These are phyloP conservation scores for Mizuhopecten yessoensis DNA, from an alignment of 1,140 invertebrate genomes.

Conservation along the genomic window DNA sequence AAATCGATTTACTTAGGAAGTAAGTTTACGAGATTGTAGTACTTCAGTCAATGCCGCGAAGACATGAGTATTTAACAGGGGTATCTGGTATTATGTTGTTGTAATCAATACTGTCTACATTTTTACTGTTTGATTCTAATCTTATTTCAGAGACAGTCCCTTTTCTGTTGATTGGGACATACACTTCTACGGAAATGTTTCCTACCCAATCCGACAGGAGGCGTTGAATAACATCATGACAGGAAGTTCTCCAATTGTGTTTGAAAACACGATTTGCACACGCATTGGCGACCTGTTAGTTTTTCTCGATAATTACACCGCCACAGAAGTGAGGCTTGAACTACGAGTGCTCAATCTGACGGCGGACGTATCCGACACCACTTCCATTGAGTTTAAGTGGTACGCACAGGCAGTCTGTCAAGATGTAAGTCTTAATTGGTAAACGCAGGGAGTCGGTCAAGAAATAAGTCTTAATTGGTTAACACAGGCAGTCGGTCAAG, in stretches of 20 bases:
- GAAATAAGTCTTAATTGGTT: too few relatives aligned
- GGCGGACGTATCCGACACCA: background rate
- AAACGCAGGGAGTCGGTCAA: too few relatives aligned
- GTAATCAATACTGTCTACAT: too few relatives aligned
- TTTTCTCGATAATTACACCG: background rate
- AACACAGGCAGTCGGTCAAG: too few relatives aligned
- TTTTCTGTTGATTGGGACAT: background rate
- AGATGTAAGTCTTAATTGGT: background rate
- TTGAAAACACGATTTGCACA: background rate
- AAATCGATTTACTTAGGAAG: too few relatives aligned
- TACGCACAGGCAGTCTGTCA: background rate
- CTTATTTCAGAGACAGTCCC: background rate
- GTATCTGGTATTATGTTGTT: too few relatives aligned
- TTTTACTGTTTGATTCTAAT: too few relatives aligned
- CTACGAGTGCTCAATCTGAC: background rate
- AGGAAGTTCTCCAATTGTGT: background rate
- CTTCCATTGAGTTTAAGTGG: constrained; percentile 24
- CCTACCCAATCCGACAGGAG: background rate
- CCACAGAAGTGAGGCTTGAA: background rate
- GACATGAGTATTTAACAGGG: too few relatives aligned
- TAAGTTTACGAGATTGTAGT: too few relatives aligned
- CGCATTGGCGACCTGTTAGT: background rate
- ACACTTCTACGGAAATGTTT: constrained; percentile 18
- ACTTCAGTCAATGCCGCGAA: too few relatives aligned
- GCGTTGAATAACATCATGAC: background rate